A percentile compares a stretch with the other conserved stretches of the same genome.
These are phyloP conservation scores for Falco peregrinus DNA, from an alignment of 2,797 vertebrate species.

Conservation along the genomic window DNA sequence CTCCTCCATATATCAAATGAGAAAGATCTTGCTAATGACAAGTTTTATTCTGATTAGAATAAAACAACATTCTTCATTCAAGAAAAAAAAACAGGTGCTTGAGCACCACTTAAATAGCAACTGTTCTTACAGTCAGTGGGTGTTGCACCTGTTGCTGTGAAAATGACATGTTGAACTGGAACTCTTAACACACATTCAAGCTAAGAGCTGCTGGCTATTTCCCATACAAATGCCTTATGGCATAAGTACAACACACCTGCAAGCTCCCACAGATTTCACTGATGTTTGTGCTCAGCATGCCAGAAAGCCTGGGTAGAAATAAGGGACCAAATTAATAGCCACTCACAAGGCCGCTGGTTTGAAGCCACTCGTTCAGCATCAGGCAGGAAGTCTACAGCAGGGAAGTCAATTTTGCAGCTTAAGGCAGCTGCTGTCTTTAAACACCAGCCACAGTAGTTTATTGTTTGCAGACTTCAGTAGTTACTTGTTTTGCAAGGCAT, in stretches of 20 bases:
- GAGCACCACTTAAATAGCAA: neutral
- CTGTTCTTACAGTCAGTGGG: neutral
- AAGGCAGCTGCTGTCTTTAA: neutral
- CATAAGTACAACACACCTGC: constrained; percentile 38
- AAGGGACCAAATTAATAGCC: constrained; percentile 6
- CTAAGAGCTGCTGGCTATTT: constrained; percentile 15
- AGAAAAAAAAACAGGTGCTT: neutral
- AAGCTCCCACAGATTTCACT: constrained; percentile 12
- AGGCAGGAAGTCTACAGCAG: constrained; percentile 10
- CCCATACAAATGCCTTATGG: constrained; percentile 3
- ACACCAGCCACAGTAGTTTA: neutral
- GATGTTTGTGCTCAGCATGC: neutral
- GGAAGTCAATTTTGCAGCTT: neutral
- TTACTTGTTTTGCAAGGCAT: neutral
- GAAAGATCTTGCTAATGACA: neutral
- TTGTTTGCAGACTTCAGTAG: neutral
- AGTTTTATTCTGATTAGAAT: neutral
- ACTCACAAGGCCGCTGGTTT: neutral
- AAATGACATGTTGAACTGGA: neutral
- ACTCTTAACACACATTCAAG: neutral
- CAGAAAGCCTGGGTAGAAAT: constrained; percentile 14
- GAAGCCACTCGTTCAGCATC: neutral
- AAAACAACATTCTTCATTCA: neutral
- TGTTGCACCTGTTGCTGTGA: constrained; percentile 6
- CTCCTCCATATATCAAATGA: neutral